Conservation (phyloP, 2,888 invertebrate genomes). For the Helleia helle region DNA sequence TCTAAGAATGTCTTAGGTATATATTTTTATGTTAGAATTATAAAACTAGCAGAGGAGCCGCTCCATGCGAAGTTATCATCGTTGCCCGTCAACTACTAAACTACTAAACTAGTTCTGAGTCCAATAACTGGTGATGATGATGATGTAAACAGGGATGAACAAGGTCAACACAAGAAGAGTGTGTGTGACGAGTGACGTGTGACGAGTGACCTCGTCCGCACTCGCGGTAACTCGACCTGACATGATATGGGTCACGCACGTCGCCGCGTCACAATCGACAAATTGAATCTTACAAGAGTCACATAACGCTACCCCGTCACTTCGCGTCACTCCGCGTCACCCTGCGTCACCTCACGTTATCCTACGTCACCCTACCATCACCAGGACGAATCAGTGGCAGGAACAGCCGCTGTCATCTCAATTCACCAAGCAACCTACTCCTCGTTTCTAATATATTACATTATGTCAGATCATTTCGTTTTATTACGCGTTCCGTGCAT, state of each 20-base stretch:
- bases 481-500: too few relatives aligned
- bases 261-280: conserved; percentile 23
- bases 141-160: too few relatives aligned
- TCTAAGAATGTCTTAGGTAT: too few relatives aligned
- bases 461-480: neutral
- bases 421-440: conserved; percentile 41
- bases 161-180: neutral
- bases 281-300: conserved; percentile 51
- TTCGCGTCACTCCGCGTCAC: too few relatives aligned
- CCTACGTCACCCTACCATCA: neutral
- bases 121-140: too few relatives aligned
- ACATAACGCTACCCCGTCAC: too few relatives aligned
- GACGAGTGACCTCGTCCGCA: conserved; percentile 2
- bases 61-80: too few relatives aligned
- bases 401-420: conserved; percentile 30
- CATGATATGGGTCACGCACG: conserved; percentile 19
- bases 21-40: too few relatives aligned
- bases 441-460: conserved; percentile 16
- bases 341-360: too few relatives aligned
- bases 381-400: conserved; percentile 19
- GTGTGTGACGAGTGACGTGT: neutral
- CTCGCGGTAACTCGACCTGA: conserved; percentile 26
- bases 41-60: too few relatives aligned
- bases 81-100: too few relatives aligned
- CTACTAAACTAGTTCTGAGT: too few relatives aligned